A percentile compares a stretch with the other conserved stretches of the same genome.
Evolutionary conservation across 2,888 invertebrate genomes (phyloP).

Genomic region (Arrhopalites spinosus): DNA sequence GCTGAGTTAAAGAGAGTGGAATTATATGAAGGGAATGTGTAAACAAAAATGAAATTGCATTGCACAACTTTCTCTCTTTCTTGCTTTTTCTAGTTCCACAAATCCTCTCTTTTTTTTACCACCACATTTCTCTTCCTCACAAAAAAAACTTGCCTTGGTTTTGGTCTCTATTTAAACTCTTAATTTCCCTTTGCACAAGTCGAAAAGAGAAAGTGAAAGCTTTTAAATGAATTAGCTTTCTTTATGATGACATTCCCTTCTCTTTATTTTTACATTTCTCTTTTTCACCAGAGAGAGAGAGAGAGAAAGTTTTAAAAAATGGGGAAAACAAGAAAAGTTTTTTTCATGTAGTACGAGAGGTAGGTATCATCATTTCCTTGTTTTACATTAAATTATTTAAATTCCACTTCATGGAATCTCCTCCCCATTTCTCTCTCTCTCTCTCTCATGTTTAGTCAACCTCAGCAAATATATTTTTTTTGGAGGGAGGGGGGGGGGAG

Average conservation of each 20-base stretch:
- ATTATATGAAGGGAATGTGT: background rate
- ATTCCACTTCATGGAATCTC: too few species aligned
- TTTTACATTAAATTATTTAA: too few species aligned
- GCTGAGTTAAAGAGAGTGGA: background rate
- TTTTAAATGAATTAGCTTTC: conserved; percentile 10
- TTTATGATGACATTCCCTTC: conserved; percentile 8
- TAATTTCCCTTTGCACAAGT: conserved; percentile 16
- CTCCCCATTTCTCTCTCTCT: too few species aligned
- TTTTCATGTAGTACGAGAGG: too few species aligned
- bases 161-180: background rate
- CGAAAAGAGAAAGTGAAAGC: background rate
- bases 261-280: background rate
- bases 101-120: background rate
- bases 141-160: background rate
- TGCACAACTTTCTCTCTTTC: background rate
- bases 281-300: background rate
- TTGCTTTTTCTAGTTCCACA: background rate
- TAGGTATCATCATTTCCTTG: too few species aligned
- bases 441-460: too few species aligned
- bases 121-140: background rate
- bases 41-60: background rate
- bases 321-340: background rate
- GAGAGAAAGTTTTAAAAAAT: too few species aligned
- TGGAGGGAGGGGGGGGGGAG: too few species aligned
- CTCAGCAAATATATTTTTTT: too few species aligned